A percentile compares a stretch with the other conserved stretches of the same genome.
Conservation (phyloP, 2,888 invertebrate species). For the Drosophila acutilabella region DNA sequence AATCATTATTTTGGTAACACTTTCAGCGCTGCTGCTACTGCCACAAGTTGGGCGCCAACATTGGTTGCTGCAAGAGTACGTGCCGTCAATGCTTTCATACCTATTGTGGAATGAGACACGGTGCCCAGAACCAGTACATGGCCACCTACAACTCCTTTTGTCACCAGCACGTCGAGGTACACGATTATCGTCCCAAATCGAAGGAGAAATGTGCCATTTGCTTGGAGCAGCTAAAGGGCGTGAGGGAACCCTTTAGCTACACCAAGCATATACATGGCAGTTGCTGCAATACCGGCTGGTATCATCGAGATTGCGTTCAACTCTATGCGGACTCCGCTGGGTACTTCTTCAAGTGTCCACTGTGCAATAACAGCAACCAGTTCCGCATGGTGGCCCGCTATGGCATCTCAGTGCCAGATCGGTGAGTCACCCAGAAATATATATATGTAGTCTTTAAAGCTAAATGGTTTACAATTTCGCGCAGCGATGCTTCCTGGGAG, state of each 20-base stretch:
- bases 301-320: constrained; percentile 90
- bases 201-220: constrained; percentile 89
- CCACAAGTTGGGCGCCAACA: constrained; percentile 88
- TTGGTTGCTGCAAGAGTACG: constrained; percentile 88
- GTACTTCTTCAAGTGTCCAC: constrained; percentile 93
- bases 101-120: constrained; percentile 89
- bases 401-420: constrained; percentile 92
- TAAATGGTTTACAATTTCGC: not conserved
- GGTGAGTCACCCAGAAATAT: constrained; percentile 86
- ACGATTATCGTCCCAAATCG: constrained; percentile 11
- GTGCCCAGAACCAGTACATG: constrained; percentile 88
- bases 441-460: not conserved
- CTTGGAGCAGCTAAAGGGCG: constrained; percentile 85
- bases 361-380: constrained; percentile 91
- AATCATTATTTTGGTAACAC: too few species aligned
- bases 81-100: constrained; percentile 91
- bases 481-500: constrained; percentile 94
- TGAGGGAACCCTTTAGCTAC: constrained; percentile 82
- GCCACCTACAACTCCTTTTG: constrained; percentile 87
- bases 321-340: constrained; percentile 91
- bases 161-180: constrained; percentile 49
- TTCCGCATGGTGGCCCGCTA: constrained; percentile 81
- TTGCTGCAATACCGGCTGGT: constrained; percentile 92
- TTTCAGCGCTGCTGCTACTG: constrained; percentile 90
- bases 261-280: constrained; percentile 88